Evolutionary conservation across 2,888 invertebrate species (phyloP), one percentile per base, ranked within the genome.

Genomic region (Melikaiella ostensackeni): DNA sequence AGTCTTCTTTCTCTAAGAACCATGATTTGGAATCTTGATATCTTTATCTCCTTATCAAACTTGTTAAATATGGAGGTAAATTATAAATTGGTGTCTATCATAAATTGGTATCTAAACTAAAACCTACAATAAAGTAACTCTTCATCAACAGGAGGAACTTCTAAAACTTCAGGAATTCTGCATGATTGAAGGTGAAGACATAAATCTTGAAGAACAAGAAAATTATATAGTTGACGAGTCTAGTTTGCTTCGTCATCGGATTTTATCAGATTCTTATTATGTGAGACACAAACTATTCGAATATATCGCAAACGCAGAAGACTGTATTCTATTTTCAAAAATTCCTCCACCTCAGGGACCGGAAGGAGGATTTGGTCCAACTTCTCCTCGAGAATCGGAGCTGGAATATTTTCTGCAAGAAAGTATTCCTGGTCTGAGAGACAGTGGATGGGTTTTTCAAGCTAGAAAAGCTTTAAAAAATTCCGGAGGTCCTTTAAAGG

Each of bases 1-100:
- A 88, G 88, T 50, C 86, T 91, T 38, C 33, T 89, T 8, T 82
- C 87, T n/a, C 81, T 91, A 11, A 87, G 89, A 75, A 79, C 83
- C 5, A 82, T 88, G 6, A 84, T 90, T 74, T 90, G 90, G 89
- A 91, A 91, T 84, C 80, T 91, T 74, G 89, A 91, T 74, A 84
- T 88, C 66, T 86, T 85, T 62, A 77, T 89, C 76, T 89, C 85
- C 73, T 80, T 91, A 57, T 38, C 86, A 30, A 80, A 85, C 57
- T 74, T 82, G 9, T 76, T 89, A 16, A 81, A 91, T 77, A 88
- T 89, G 62, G 87, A 90, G 87, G 91, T 91, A 86, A 73, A 8
- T 74, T 42, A 55, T n/a, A n/a, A n/a, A n/a, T n/a, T n/a, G n/a
- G n/a, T 62, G 6, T 38, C 57, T 16, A 7, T 73, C 2, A 2